Percentiles rank a stretch among this genome's conserved stretches.
Conservation (phyloP, 2,888 invertebrate species). For the Parascotia fuliginaria region DNA sequence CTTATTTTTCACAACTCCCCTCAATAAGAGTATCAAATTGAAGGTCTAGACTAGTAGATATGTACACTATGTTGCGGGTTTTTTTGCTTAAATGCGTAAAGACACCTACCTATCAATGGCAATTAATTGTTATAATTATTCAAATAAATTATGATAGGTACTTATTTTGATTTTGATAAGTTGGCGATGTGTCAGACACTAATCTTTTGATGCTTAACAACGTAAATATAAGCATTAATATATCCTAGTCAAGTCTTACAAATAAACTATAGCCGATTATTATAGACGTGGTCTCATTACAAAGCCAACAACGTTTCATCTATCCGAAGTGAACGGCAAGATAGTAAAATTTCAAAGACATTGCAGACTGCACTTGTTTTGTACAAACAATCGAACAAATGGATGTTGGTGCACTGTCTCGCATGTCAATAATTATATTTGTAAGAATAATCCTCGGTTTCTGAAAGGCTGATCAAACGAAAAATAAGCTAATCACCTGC, state of each 20-base stretch:
- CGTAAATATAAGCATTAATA: not conserved
- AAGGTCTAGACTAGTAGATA: too few species aligned
- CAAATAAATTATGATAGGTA: too few species aligned
- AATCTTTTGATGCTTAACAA: not conserved
- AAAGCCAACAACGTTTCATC: constrained; percentile 26
- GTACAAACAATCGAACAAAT: not conserved
- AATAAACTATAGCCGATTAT: constrained; percentile 4
- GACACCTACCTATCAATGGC: too few species aligned
- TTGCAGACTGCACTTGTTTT: constrained; percentile 1
- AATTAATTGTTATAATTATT: too few species aligned
- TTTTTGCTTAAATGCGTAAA: too few species aligned
- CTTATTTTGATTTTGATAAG: too few species aligned
- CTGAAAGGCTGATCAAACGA: too few species aligned
- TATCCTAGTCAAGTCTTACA: not conserved
- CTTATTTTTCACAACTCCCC: too few species aligned
- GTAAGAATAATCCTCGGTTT: too few species aligned
- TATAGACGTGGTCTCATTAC: constrained; percentile 9
- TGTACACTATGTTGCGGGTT: too few species aligned
- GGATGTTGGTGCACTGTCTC: not conserved
- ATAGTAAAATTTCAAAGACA: constrained; percentile 29
- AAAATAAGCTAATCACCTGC: too few species aligned
- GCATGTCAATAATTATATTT: not conserved
- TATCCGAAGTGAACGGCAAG: constrained; percentile 9
- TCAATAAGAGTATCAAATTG: too few species aligned
- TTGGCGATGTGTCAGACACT: not conserved